Evolutionary conservation across 2,888 invertebrate species (phyloP), one percentile per base, ranked within the genome.

Genomic region (Drosophila neonasuta): DNA sequence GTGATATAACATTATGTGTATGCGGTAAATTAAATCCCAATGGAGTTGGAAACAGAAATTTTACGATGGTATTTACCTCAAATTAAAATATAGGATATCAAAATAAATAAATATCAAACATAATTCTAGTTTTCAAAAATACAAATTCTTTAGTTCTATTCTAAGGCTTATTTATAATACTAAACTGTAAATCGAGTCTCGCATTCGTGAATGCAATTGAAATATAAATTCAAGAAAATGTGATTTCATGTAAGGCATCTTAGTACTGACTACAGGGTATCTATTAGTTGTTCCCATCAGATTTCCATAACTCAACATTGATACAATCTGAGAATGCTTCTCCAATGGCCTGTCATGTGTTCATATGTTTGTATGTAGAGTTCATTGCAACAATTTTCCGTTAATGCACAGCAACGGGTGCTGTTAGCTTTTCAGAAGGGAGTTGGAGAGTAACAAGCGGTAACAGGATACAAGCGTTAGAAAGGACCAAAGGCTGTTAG

Each of bases 331-430:
- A 45, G 52, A 61, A 52, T 54, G 41, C 58, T 42, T 41, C 34
- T 59, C 34, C 51, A 50, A 44, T 44, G 48, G 11, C 42, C 34
- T 15, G 52, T 36, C 56, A 62, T 67, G 72, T 63, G 60, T 45
- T 8, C 29, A 17, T 17, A 24, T 32, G 39, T 29, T 5, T 42
- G 30, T 42, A 10, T 32, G 30, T 15, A 48, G 41, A 56, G 68
- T 70, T 62, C 68, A 65, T 73, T 70, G 81, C 61, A 68, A 68
- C 79, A 79, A 70, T 72, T 63, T 75, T 66, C 62, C 64, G 66
- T 76, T 79, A 79, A 80, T 70, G 68, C 75, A 66, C 66, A 71
- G 74, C 74, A 74, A 74, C 74, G 74, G 66, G 32, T 54, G 48
- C 52, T 52, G n/a, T n/a, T 17, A 17, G 10, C 34, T 44, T 20